Percentiles rank a stretch among this genome's conserved stretches.
These are phyloP conservation scores for Lochmaea capreae DNA, from an alignment of 2,888 invertebrate genomes.

Conservation along the genomic window DNA sequence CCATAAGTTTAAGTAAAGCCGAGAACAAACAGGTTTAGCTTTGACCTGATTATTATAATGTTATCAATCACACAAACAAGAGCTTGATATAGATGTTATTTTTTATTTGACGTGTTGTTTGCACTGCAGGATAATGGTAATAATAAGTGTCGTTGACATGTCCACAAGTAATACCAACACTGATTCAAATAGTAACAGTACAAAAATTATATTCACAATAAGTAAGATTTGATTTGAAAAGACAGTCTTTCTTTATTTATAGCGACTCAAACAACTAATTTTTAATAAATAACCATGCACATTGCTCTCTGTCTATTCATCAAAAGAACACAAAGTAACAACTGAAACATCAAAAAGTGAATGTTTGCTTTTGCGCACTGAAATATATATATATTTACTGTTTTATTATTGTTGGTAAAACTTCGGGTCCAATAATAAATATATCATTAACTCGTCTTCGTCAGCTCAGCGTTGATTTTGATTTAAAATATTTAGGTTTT, in stretches of 20 bases:
- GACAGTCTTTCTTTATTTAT: too few species aligned
- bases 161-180: not conserved
- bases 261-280: too few species aligned
- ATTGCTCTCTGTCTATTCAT: too few species aligned
- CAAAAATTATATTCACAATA: not conserved
- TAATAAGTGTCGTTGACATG: not conserved
- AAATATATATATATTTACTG: not conserved
- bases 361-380: too few species aligned
- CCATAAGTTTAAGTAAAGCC: constrained; percentile 75
- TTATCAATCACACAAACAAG: constrained; percentile 35
- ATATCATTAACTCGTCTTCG: not conserved
- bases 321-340: too few species aligned
- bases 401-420: not conserved
- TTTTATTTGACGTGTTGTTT: constrained; percentile 27
- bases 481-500: too few species aligned
- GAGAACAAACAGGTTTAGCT: constrained; percentile 56
- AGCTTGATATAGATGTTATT: constrained; percentile 37
- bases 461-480: not conserved
- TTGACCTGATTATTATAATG: constrained; percentile 32
- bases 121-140: constrained; percentile 16
- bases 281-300: not conserved
- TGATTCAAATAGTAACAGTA: not conserved
- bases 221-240: too few species aligned
- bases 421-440: not conserved
- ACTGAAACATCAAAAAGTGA: too few species aligned